Base-by-base conservation (phyloP, 2,888 invertebrate genomes). In the Lutraria lutraria region DNA sequence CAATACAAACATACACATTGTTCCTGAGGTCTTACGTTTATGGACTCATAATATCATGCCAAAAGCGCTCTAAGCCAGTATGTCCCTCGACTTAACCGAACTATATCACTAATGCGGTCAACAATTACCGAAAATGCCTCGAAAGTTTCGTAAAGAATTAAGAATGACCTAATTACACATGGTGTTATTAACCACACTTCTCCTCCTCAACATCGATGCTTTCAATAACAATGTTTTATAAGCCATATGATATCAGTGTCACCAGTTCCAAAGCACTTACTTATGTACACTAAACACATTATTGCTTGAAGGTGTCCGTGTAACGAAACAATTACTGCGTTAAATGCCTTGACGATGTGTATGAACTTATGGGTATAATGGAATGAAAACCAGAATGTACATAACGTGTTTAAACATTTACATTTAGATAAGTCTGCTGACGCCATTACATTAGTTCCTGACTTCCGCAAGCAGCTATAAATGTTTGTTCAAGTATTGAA, bases 401-500 rank as follows among this genome's bases (percentile, higher is more conserved):
- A 16, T 15, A 34, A 25, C 10, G 19, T 76, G 76, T 76, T 76
- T 25, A 31, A 34, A 76, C 76, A 34, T 31, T 34, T 76, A 76
- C 76, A 34, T 31, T 34, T 76, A 19, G 76, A 76, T 76, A 76
- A 76, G 76, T 29, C 19, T 31, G 29, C 34, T 34, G 76, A 34
- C 76, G 76, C 76, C 76, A 76, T 6, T 34, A 16, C 34, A 76
- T 76, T 34, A 76, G 29, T 76, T 34, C 19, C 31, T 19, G 34
- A 76, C 76, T 34, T 76, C 76, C 76, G 76, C 6, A 34, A 31
- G 76, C 13, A 31, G 2, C 76, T 19, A 25, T 34, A 34, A 76
- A 76, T 76, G 76, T 34, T 34, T 76, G 29, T 76, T 76, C 19
- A 76, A 76, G 19, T 76, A 31, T 76, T 76, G 13, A 76, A 31